A percentile compares a stretch with the other conserved stretches of the same genome.
phyloP scores from a whole-genome alignment of 2,113 vertebrate species.

The Struthio camelus region DNA sequence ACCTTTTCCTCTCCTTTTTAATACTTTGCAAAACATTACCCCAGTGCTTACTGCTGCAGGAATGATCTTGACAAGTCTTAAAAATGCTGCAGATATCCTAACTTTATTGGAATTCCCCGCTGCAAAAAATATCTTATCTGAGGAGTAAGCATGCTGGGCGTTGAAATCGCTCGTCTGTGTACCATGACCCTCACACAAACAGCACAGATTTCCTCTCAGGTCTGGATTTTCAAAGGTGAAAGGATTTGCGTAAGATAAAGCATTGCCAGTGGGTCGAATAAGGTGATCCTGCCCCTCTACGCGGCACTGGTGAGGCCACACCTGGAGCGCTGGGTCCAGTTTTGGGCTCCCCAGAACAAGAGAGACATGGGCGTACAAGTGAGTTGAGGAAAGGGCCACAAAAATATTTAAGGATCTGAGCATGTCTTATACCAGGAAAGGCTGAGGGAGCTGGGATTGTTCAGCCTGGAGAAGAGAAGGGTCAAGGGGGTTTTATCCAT shows the following conservation, averaged over 20 bases:
- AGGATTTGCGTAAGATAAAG: neutral
- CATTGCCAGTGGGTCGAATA: neutral
- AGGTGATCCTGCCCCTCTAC: neutral
- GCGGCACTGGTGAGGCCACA: neutral
- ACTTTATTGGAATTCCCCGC: neutral
- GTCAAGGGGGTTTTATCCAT: neutral
- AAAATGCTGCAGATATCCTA: neutral
- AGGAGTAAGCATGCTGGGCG: neutral
- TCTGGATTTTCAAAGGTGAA: neutral
- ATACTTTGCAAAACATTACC: neutral
- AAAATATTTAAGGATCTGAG: neutral
- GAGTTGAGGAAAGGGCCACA: neutral
- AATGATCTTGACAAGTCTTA: conserved; percentile 6
- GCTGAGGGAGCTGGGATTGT: neutral
- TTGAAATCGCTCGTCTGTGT: neutral
- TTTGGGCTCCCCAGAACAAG: neutral
- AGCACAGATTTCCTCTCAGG: neutral
- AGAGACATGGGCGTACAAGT: neutral
- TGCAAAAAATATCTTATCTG: neutral
- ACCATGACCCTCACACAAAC: neutral
- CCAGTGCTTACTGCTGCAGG: neutral
- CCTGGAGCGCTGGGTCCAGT: neutral
- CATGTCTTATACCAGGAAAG: neutral
- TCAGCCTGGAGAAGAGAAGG: neutral
- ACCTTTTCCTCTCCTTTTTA: neutral